Evolutionary conservation across 2,797 vertebrate species (phyloP), one percentile per base, ranked within the genome.

Genomic region (Fistularia tabacaria): DNA sequence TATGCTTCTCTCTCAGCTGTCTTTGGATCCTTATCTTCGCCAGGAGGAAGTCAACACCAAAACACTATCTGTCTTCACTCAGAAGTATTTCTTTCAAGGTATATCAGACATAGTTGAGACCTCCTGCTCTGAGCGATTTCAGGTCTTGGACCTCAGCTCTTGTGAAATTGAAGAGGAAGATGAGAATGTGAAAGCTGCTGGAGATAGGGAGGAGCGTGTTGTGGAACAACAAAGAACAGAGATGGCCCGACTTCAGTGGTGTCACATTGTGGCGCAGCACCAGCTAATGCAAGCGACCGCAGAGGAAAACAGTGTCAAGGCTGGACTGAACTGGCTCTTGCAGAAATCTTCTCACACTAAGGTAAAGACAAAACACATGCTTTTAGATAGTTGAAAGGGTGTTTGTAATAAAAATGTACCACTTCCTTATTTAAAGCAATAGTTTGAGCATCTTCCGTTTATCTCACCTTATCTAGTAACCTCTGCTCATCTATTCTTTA

Each of bases 11-110:
- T 94, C 91, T 53, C 93, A 92, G 7, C 74, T 94, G 64, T 56
- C 90, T 50, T 72, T 96, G 79, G 89, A 92, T 61, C 77, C 85
- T 0, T 98, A 93, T 52, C 81, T 98, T 25, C 84, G 83, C 37
- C 90, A 88, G 54, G 94, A 96, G 79, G 93, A 94, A 47, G 81
- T 87, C 66, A 92, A 88, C 81, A 96, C 94, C 3, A 91, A 92
- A 76, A 89, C 90, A 1, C 81, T 98, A 13, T 64, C 85, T 1
- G 72, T 82, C 0, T 92, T 92, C 61, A 85, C 93, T 0, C 92
- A 89, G 70, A 91, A 77, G 0, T 80, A 90, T 59, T 94, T 94
- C 70, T 92, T 85, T 72, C 81, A 85, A 56, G 91, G 84, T 13
- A 74, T 88, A 45, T 76, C 88, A 1, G 90, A 91, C 46, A 64